Percentiles rank a stretch among this genome's conserved stretches.
phyloP scores from a whole-genome alignment of 2,113 vertebrate species.

The Himantopus leucocephalus region DNA sequence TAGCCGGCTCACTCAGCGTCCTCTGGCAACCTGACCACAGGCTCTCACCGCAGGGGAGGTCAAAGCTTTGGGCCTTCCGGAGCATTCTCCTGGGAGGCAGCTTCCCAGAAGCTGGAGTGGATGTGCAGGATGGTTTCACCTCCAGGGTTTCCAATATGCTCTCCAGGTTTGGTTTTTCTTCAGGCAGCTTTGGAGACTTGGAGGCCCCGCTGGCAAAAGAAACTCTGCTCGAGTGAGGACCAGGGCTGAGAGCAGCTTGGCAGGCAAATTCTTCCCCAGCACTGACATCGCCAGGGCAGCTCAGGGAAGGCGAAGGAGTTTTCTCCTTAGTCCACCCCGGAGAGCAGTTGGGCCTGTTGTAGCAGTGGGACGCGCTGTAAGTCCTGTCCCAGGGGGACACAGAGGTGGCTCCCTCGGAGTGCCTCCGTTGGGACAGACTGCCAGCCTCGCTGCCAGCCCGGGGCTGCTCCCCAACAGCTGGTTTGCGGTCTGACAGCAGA shows the following conservation, averaged over 20 bases:
- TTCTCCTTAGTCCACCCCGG: slow-evolving; percentile 55
- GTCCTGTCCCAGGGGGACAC: slow-evolving; percentile 57
- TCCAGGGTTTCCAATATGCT: slow-evolving; percentile 9
- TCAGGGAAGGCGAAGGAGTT: neutral
- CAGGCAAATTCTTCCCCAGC: neutral
- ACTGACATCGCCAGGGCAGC: neutral
- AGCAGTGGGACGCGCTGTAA: slow-evolving; percentile 14
- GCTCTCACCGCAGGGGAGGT: slow-evolving; percentile 69
- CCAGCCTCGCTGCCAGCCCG: neutral
- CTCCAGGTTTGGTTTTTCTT: slow-evolving; percentile 56
- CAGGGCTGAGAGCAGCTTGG: neutral
- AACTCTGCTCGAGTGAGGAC: neutral
- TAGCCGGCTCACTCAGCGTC: slow-evolving; percentile 69
- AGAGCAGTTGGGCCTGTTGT: slow-evolving; percentile 26
- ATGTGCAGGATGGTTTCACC: slow-evolving; percentile 31
- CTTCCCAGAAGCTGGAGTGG: slow-evolving; percentile 8
- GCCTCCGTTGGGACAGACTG: neutral
- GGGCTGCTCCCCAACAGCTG: neutral
- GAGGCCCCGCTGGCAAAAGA: neutral
- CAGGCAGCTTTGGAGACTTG: slow-evolving; percentile 25
- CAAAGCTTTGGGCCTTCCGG: slow-evolving; percentile 83
- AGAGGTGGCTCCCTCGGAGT: slow-evolving; percentile 9
- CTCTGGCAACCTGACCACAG: slow-evolving; percentile 73
- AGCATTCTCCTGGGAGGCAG: slow-evolving; percentile 59
- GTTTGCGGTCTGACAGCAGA: neutral